A percentile compares a stretch with the other conserved stretches of the same genome.
Conservation (phyloP, 1,140 invertebrate genomes). For the Ruditapes philippinarum region DNA sequence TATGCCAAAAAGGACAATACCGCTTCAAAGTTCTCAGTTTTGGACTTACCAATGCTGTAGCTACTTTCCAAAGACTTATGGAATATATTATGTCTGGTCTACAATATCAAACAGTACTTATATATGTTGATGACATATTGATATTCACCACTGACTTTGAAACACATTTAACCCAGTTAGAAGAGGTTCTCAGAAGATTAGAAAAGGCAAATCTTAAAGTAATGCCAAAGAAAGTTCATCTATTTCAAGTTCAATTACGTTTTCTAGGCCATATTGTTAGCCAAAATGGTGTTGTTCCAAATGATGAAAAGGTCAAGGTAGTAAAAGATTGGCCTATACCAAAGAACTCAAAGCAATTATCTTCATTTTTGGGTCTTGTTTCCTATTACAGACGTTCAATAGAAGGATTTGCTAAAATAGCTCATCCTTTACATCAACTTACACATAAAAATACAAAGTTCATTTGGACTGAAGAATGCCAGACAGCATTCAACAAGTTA, state of each 20-base stretch:
- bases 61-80: no score
- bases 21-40: slow-evolving; percentile 54
- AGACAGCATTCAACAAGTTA: no score
- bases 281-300: slow-evolving; percentile 81
- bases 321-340: slow-evolving; percentile 75
- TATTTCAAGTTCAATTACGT: slow-evolving; percentile 33
- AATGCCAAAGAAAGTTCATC: slow-evolving; percentile 44
- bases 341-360: slow-evolving; percentile 3
- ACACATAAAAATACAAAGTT: no score
- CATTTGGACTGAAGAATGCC: no score
- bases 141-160: slow-evolving; percentile 45
- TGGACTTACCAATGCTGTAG: slow-evolving; percentile 42
- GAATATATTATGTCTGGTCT: slow-evolving; percentile 19
- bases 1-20: slow-evolving; percentile 75
- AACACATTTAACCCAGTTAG: slow-evolving; percentile 24
- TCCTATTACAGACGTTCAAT: no score
- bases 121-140: slow-evolving; percentile 70
- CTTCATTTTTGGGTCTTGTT: slow-evolving; percentile 14
- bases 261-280: slow-evolving; percentile 75
- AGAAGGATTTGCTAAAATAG: no score
- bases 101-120: slow-evolving; percentile 70
- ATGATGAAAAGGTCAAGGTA: slow-evolving; percentile 85
- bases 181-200: background rate
- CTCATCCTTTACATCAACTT: no score
- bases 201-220: slow-evolving; percentile 52